These are phyloP conservation scores for Mycteria americana DNA, from an alignment of 2,797 vertebrate genomes.

Conservation along the genomic window DNA sequence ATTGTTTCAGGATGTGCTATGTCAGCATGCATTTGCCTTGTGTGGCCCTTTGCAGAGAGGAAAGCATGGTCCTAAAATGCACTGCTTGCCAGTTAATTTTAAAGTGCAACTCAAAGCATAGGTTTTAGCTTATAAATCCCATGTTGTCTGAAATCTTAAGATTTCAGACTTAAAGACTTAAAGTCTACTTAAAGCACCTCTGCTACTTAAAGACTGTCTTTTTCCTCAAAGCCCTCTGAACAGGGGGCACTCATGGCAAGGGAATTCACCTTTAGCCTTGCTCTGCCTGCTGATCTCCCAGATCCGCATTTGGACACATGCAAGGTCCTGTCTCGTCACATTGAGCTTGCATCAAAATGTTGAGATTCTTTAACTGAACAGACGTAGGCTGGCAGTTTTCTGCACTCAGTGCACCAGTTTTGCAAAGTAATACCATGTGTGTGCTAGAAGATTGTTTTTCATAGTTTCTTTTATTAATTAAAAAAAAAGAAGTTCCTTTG, in stretches of 20 bases:
- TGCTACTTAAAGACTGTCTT: background rate
- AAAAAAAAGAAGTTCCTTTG: background rate
- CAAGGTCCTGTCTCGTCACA: background rate
- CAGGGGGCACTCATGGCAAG: background rate
- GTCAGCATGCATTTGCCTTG: background rate
- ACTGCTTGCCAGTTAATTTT: background rate
- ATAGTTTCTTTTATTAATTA: background rate
- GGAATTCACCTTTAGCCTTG: background rate
- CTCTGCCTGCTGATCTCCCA: background rate
- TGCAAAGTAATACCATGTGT: background rate
- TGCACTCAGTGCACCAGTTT: background rate
- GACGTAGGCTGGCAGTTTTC: background rate
- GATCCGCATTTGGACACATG: background rate
- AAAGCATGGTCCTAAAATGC: background rate
- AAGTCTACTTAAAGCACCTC: too few relatives aligned
- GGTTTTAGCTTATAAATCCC: background rate
- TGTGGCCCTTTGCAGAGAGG: background rate
- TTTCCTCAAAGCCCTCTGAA: background rate
- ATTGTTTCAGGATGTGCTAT: background rate
- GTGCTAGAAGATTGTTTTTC: background rate
- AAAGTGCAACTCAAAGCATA: background rate
- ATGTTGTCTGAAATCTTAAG: background rate
- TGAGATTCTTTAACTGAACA: background rate
- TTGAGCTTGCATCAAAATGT: background rate
- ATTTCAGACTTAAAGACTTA: too few relatives aligned